phyloP scores from a whole-genome alignment of 2,797 vertebrate genomes.

The Malurus leucopterus region DNA sequence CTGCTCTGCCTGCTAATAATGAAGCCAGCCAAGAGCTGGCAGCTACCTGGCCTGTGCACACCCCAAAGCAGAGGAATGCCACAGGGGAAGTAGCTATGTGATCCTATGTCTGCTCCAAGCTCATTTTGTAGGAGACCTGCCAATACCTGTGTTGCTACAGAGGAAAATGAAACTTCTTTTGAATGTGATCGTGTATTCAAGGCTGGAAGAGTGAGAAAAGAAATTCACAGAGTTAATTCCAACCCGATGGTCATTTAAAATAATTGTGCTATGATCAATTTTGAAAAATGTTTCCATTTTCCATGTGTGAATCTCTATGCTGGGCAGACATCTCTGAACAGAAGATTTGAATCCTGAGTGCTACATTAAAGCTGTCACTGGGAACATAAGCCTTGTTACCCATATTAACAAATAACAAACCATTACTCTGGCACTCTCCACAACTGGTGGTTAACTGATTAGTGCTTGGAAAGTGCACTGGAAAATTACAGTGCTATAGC shows the following conservation, averaged over 20 bases:
- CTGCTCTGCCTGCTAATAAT: not conserved
- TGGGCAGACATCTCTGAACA: not conserved
- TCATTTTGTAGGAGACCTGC: not conserved
- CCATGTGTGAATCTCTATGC: not conserved
- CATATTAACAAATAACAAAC: conserved; percentile 25
- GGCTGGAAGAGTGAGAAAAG: not conserved
- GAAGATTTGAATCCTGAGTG: not conserved
- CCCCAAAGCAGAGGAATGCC: not conserved
- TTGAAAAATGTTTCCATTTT: not conserved
- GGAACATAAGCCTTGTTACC: not conserved
- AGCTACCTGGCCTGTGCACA: not conserved
- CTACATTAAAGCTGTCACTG: not conserved
- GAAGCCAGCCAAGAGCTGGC: not conserved
- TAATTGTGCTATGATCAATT: not conserved
- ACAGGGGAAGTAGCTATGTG: not conserved
- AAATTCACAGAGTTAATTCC: not conserved
- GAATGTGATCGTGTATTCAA: not conserved
- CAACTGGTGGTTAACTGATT: conserved; percentile 17
- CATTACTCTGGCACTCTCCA: not conserved
- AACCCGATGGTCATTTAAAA: not conserved
- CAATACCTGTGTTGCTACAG: not conserved
- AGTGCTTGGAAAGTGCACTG: not conserved
- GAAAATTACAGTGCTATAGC: not conserved
- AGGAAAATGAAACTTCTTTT: not conserved
- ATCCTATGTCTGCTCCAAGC: not conserved